Conservation (phyloP, 2,888 invertebrate species). For the Drosophila ustulata region DNA sequence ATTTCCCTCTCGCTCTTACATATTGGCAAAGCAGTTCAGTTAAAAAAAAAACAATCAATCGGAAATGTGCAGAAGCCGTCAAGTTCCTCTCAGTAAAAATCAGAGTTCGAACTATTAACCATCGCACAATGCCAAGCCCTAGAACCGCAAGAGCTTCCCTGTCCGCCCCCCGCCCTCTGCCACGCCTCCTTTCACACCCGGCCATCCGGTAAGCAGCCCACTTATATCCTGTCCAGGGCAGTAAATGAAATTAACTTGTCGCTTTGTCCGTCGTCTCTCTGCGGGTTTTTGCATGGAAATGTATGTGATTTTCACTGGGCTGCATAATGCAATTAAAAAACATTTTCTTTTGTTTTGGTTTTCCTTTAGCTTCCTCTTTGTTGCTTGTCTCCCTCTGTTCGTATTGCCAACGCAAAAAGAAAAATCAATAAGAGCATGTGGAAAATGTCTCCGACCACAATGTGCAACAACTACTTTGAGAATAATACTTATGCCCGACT, state of each 20-base stretch:
- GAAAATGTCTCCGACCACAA: constrained; percentile 54
- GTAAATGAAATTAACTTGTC: constrained; percentile 66
- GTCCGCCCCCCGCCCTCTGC: background rate
- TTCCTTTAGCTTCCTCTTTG: constrained; percentile 35
- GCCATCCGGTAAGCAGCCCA: constrained; percentile 14
- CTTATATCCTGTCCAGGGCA: constrained; percentile 52
- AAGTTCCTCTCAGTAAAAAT: constrained; percentile 27
- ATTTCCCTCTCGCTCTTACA: constrained; percentile 24
- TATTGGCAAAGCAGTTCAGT: background rate
- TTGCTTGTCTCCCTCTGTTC: constrained; percentile 9
- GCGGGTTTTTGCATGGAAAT: constrained; percentile 35
- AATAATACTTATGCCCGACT: constrained; percentile 7
- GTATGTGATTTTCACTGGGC: constrained; percentile 59
- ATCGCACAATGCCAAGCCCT: constrained; percentile 30
- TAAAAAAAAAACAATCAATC: constrained; percentile 16
- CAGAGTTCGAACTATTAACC: constrained; percentile 49
- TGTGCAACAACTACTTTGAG: constrained; percentile 31
- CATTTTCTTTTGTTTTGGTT: constrained; percentile 47
- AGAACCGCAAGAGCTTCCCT: constrained; percentile 6
- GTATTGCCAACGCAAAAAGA: constrained; percentile 34
- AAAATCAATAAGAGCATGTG: constrained; percentile 71
- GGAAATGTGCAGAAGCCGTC: constrained; percentile 30
- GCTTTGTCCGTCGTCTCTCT: constrained; percentile 1
- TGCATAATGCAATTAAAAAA: constrained; percentile 78
- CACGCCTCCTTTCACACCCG: background rate